Evolutionary conservation across 2,888 invertebrate species (phyloP).

Genomic region (Galerucella calmariensis): DNA sequence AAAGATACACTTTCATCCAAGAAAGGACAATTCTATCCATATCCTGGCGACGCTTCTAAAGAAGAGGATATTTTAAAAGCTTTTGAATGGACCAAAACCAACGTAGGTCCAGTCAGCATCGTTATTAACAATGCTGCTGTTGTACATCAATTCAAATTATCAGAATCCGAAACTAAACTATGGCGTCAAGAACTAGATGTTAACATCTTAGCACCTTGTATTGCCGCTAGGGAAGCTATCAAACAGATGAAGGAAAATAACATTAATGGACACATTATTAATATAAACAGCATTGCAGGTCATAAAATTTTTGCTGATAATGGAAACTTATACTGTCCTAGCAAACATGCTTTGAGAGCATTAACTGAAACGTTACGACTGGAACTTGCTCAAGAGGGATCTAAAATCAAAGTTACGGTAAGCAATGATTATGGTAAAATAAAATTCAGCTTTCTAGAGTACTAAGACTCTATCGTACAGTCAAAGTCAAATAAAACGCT

Average conservation of each 20-base stretch:
- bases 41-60: slow-evolving; percentile 58
- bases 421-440: slow-evolving; percentile 8
- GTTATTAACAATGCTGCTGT: slow-evolving; percentile 62
- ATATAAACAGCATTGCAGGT: slow-evolving; percentile 28
- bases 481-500: too few species aligned
- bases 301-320: neutral
- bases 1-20: slow-evolving; percentile 35
- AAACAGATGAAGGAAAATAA: slow-evolving; percentile 24
- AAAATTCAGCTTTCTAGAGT: too few species aligned
- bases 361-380: slow-evolving; percentile 44
- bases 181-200: slow-evolving; percentile 45
- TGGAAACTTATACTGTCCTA: too few species aligned
- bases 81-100: slow-evolving; percentile 58
- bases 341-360: slow-evolving; percentile 47
- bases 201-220: slow-evolving; percentile 40
- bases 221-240: slow-evolving; percentile 50
- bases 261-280: slow-evolving; percentile 24
- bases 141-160: too few species aligned
- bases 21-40: slow-evolving; percentile 56
- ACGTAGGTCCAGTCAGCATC: slow-evolving; percentile 58
- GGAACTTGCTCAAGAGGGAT: slow-evolving; percentile 39
- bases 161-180: slow-evolving; percentile 45
- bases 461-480: too few species aligned
- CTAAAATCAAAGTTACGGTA: slow-evolving; percentile 50
- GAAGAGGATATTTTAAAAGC: slow-evolving; percentile 57